Evolutionary conservation across 2,797 vertebrate species (phyloP), one percentile per base, ranked within the genome.

Genomic region (Spinus pinus): DNA sequence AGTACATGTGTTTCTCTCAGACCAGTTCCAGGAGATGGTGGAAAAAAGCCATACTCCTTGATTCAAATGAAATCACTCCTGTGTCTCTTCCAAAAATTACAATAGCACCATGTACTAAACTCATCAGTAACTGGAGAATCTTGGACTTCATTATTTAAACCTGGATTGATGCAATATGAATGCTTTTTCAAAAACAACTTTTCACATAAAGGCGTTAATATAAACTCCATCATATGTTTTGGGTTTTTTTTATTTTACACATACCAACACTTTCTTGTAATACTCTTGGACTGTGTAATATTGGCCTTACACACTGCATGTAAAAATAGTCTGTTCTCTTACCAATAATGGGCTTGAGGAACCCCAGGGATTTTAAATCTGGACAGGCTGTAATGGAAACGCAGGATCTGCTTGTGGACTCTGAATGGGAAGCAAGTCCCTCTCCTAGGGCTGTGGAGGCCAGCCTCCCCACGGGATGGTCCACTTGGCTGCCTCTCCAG

Each of bases 71-170:
- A 95, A 92, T 95, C 92, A 97, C 64, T 92, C 74, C 86, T 89
- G 71, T 73, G 79, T 93, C 75, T 92, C 86, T 96, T 96, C 94
- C 95, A 95, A 95, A 95, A 92, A 93, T 94, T 94, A 94, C 92
- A 95, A 93, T 22, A 95, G 78, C 81, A 91, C 79, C 89, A 93
- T 95, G 80, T 94, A 95, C 28, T 16, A 95, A 96, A 95, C 71
- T 95, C 93, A 95, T 93, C 78, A 95, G 94, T 95, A 96, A 96
- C 81, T 83, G 53, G 78, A 97, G 93, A 96, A 81, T 92, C 84
- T 94, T 97, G 91, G 94, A 92, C 84, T 87, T 87, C 61, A 17
- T 82, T 93, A 91, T 89, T 93, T 87, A 92, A 96, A 89, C 57
- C 86, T 95, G 93, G 91, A 81, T 53, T 79, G 61, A 81, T 95